phyloP scores from a whole-genome alignment of 2,888 invertebrate species.

The Cosmia pyralina region DNA sequence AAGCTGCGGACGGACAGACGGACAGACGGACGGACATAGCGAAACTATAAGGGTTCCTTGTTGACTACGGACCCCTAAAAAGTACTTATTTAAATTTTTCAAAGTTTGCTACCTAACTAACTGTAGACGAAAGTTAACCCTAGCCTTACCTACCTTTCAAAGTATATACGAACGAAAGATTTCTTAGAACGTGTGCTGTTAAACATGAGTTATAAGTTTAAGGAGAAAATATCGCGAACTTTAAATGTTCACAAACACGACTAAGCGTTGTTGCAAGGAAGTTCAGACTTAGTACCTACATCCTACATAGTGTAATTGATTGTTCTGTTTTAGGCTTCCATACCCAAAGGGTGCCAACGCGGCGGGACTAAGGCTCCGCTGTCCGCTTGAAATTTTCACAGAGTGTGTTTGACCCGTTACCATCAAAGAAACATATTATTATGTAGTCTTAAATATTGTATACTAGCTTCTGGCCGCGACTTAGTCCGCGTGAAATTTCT shows the following conservation, averaged over 20 bases:
- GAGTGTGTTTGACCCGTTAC: no score
- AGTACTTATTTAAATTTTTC: background rate
- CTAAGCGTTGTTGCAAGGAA: background rate
- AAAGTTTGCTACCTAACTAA: background rate
- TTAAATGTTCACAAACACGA: conserved; percentile 13
- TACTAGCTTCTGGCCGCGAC: no score
- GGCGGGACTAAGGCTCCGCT: no score
- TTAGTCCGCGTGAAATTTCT: no score
- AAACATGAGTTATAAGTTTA: conserved; percentile 49
- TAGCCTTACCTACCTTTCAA: conserved; percentile 6
- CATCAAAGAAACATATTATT: no score
- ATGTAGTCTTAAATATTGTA: no score
- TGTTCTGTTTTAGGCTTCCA: background rate
- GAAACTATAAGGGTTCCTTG: no score
- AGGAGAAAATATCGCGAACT: conserved; percentile 15
- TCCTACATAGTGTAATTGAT: background rate
- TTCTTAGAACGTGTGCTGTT: conserved; percentile 10
- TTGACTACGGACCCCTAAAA: no score
- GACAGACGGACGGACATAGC: no score
- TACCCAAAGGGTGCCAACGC: background rate
- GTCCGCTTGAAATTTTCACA: no score
- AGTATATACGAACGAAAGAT: conserved; percentile 12
- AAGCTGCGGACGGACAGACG: no score
- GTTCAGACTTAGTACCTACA: background rate
- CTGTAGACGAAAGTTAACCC: background rate